Evolutionary conservation across 2,888 invertebrate genomes (phyloP).

Genomic region (Drosophila kuntzei): DNA sequence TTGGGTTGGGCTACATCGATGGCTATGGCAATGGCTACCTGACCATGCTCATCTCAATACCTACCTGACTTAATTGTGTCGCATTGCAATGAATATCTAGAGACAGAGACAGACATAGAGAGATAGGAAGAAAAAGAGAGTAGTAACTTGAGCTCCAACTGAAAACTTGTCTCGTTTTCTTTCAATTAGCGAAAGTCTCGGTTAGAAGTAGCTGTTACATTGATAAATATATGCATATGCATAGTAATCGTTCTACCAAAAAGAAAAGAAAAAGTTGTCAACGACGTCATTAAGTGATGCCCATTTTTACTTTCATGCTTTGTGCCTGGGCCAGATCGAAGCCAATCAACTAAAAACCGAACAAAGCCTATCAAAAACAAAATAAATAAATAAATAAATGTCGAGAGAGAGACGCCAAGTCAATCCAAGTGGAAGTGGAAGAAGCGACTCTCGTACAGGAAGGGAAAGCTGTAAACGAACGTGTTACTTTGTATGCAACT

Average conservation of each 20-base stretch:
- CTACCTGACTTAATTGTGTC: conserved; percentile 73
- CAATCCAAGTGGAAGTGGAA: conserved; percentile 44
- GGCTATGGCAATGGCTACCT: conserved; percentile 19
- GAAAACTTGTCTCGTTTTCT: conserved; percentile 49
- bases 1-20: conserved; percentile 47
- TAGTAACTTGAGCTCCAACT: conserved; percentile 38
- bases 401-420: conserved; percentile 17
- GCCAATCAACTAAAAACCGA: conserved; percentile 48
- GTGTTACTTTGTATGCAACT: conserved; percentile 50
- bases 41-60: conserved; percentile 51
- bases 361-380: conserved; percentile 62
- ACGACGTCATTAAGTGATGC: conserved; percentile 50
- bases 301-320: conserved; percentile 70
- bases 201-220: conserved; percentile 47
- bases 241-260: conserved; percentile 66
- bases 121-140: conserved; percentile 41
- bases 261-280: conserved; percentile 77
- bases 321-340: conserved; percentile 47
- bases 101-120: conserved; percentile 52
- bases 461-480: conserved; percentile 80
- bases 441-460: conserved; percentile 75
- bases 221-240: conserved; percentile 47
- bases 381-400: conserved; percentile 33
- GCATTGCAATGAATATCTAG: conserved; percentile 68
- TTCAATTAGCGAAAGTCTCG: conserved; percentile 76